phyloP scores from a whole-genome alignment of 2,797 vertebrate genomes.

The Paguma larvata region DNA sequence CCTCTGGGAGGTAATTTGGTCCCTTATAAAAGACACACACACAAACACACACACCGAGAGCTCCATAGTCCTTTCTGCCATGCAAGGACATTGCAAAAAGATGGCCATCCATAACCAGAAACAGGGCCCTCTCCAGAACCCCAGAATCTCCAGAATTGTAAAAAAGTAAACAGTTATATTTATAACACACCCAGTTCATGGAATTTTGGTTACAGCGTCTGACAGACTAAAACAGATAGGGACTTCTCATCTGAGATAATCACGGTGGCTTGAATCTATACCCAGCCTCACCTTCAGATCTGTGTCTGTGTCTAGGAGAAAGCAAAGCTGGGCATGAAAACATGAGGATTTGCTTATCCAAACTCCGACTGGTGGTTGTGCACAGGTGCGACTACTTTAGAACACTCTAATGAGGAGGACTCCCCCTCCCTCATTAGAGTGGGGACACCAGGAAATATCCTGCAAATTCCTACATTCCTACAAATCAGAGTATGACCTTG shows the following conservation, averaged over 20 bases:
- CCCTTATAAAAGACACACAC: background rate
- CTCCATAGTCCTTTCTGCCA: background rate
- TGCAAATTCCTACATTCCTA: background rate
- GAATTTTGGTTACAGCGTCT: background rate
- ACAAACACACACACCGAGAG: no score
- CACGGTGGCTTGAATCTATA: background rate
- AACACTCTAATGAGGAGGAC: background rate
- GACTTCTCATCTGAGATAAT: background rate
- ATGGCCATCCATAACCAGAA: background rate
- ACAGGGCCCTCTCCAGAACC: background rate
- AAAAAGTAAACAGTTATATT: background rate
- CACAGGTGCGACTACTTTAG: background rate
- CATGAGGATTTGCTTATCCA: background rate
- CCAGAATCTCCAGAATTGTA: background rate
- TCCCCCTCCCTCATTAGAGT: no score
- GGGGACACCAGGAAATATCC: no score
- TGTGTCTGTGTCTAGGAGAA: background rate
- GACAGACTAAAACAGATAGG: background rate
- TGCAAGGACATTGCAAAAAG: background rate
- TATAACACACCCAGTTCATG: background rate
- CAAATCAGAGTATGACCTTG: background rate
- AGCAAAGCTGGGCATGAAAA: background rate
- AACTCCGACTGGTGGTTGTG: background rate
- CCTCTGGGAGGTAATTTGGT: background rate
- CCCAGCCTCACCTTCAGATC: background rate